Evolutionary conservation across 2,113 vertebrate genomes (phyloP).

Genomic region (Lycaon pictus): DNA sequence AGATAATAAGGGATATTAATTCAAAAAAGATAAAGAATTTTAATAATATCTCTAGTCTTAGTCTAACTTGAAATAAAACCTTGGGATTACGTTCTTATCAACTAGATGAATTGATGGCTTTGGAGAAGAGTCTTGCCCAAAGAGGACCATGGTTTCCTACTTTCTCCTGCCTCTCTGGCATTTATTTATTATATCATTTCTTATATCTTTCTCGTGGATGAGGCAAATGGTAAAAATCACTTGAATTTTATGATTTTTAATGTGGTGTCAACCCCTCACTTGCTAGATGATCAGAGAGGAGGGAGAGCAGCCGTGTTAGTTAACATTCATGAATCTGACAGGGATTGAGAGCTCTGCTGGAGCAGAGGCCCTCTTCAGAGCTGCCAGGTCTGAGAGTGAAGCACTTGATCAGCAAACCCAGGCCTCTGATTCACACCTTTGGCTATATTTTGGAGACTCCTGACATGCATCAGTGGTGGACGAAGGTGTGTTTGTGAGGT

Average conservation of each 20-base stretch:
- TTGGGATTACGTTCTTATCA: neutral
- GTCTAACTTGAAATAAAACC: neutral
- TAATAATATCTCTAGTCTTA: conserved; percentile 23
- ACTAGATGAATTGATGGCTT: neutral
- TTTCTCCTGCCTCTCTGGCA: neutral
- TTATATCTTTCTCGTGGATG: neutral
- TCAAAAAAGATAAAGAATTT: conserved; percentile 22
- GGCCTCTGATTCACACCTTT: neutral
- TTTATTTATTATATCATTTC: neutral
- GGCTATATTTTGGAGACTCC: neutral
- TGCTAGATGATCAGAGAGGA: neutral
- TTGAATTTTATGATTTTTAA: neutral
- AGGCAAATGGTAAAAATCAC: neutral
- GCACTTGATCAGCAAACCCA: neutral
- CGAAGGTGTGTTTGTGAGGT: neutral
- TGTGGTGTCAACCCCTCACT: neutral
- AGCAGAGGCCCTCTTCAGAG: neutral
- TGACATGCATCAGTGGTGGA: neutral
- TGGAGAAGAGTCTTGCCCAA: neutral
- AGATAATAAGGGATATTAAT: neutral
- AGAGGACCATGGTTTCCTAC: neutral
- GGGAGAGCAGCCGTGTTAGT: neutral
- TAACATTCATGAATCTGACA: neutral
- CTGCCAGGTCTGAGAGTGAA: neutral
- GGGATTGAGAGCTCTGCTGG: neutral